These are phyloP conservation scores for Drosophila persimilis DNA, from an alignment of 1,140 invertebrate genomes.

Conservation along the genomic window DNA sequence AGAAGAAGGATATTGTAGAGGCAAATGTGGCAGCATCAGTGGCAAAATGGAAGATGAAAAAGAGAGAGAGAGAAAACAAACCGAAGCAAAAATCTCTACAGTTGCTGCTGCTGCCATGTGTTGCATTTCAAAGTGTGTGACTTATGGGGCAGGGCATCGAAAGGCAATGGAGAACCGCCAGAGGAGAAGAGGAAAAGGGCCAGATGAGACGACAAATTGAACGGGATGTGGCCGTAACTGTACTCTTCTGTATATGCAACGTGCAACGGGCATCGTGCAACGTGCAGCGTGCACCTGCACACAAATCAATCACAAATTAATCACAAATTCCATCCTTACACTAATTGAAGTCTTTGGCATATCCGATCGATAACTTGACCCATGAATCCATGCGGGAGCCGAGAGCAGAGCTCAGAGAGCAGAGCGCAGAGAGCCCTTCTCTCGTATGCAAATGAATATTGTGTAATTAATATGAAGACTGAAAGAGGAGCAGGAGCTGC, in stretches of 20 bases:
- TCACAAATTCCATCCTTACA: constrained; percentile 9
- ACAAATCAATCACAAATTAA: not conserved
- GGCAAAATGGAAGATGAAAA: not conserved
- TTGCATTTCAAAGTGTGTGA: constrained; percentile 79
- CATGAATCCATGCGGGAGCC: not conserved
- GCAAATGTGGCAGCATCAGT: constrained; percentile 49
- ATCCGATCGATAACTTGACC: not conserved
- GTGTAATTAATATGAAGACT: constrained; percentile 50
- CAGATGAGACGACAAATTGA: constrained; percentile 70
- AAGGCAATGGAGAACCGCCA: constrained; percentile 29
- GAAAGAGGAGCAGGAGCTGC: too few species aligned
- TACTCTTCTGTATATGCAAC: constrained; percentile 9
- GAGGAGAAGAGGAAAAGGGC: constrained; percentile 21
- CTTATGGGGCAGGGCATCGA: constrained; percentile 45
- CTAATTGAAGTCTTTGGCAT: constrained; percentile 21
- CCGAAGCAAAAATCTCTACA: constrained; percentile 36
- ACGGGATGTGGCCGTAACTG: constrained; percentile 5
- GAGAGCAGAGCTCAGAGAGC: too few species aligned
- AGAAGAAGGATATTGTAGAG: constrained; percentile 69
- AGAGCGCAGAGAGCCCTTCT: not conserved
- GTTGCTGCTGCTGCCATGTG: constrained; percentile 57
- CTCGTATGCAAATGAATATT: constrained; percentile 45
- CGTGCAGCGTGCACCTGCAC: not conserved
- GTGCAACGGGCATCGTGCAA: too few species aligned
- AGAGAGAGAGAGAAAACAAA: constrained; percentile 12